A percentile compares a stretch with the other conserved stretches of the same genome.
phyloP scores from a whole-genome alignment of 2,113 vertebrate species.

The Triplophysa rosa region DNA sequence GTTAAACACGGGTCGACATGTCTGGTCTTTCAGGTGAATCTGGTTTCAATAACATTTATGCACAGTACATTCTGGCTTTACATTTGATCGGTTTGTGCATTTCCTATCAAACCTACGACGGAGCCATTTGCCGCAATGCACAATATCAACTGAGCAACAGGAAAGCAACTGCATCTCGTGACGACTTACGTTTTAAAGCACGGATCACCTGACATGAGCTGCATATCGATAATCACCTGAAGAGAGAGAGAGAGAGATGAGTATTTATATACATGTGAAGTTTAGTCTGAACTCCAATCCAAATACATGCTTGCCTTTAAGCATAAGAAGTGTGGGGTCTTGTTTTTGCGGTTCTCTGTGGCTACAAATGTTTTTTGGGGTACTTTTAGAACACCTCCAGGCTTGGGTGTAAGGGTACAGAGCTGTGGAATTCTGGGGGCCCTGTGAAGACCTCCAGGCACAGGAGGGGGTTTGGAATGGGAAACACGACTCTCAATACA shows the following conservation, averaged over 20 bases:
- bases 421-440: not conserved
- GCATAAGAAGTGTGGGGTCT: not conserved
- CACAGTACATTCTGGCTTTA: too few species aligned
- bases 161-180: not conserved
- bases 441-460: not conserved
- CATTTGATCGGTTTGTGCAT: too few species aligned
- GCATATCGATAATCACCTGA: constrained; percentile 92
- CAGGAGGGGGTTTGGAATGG: constrained; percentile 15
- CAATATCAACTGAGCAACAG: not conserved
- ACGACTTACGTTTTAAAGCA: constrained; percentile 95
- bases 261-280: not conserved
- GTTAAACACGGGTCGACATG: too few species aligned
- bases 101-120: too few species aligned
- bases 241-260: constrained; percentile 42
- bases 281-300: too few species aligned
- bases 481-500: not conserved
- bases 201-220: constrained; percentile 94
- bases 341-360: not conserved
- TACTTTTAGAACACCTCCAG: not conserved
- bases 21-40: too few species aligned
- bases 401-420: not conserved
- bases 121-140: too few species aligned
- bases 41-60: too few species aligned
- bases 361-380: constrained; percentile 11
- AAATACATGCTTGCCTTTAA: not conserved